Conservation (phyloP, 2,113 vertebrate genomes). For the Rutilus rutilus region DNA sequence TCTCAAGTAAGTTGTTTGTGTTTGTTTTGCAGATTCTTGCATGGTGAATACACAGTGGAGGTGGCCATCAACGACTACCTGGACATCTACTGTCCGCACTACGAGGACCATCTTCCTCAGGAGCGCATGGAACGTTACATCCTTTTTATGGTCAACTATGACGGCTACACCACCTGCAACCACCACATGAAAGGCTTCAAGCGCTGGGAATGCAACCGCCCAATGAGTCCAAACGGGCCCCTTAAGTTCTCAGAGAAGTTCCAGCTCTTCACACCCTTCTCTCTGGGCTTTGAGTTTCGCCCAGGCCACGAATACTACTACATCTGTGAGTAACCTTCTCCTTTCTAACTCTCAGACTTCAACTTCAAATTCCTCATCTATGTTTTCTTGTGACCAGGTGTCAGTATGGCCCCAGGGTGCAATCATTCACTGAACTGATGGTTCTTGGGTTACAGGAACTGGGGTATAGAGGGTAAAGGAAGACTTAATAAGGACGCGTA, state of each 20-base stretch:
- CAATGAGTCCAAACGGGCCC: conserved; percentile 85
- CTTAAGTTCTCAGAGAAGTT: conserved; percentile 98
- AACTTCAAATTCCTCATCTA: neutral
- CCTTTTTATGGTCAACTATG: conserved; percentile 94
- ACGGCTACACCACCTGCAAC: conserved; percentile 89
- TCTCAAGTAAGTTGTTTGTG: neutral
- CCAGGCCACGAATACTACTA: conserved; percentile 95
- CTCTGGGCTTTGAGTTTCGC: conserved; percentile 94
- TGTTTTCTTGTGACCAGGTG: conserved; percentile 34
- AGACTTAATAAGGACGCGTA: conserved; percentile 14
- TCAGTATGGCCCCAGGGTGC: conserved; percentile 19
- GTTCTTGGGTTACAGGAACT: conserved; percentile 51
- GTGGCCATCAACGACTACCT: conserved; percentile 98
- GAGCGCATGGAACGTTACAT: conserved; percentile 89
- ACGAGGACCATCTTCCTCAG: conserved; percentile 78
- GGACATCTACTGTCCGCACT: conserved; percentile 97
- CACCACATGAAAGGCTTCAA: conserved; percentile 91
- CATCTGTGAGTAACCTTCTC: conserved; percentile 84
- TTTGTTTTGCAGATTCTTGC: conserved; percentile 80
- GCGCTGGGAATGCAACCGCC: conserved; percentile 96
- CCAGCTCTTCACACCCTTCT: conserved; percentile 97
- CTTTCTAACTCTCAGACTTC: conserved; percentile 2
- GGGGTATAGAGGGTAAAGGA: conserved; percentile 26
- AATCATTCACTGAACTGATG: conserved; percentile 40
- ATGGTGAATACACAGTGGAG: conserved; percentile 90